Evolutionary conservation across 2,888 invertebrate species (phyloP).

Genomic region (Caenorhabditis wallacei): DNA sequence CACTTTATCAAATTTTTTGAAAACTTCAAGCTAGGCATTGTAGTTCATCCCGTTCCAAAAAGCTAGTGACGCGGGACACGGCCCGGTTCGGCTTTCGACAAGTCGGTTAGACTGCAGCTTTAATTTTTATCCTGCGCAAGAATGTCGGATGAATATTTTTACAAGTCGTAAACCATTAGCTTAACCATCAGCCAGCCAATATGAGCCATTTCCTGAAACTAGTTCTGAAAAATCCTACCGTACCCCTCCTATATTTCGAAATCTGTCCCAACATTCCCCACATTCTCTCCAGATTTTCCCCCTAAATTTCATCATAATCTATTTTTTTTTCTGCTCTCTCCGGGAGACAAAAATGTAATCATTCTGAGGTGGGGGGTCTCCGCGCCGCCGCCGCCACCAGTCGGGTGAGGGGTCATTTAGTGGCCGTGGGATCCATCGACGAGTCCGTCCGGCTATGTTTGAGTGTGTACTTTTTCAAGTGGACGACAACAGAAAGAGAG

Average conservation of each 20-base stretch:
- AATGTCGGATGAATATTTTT: too few species aligned
- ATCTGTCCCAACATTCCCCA: background rate
- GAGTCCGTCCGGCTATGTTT: constrained; percentile 21
- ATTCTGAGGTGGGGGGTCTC: background rate
- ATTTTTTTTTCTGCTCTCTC: constrained; percentile 2
- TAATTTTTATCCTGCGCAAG: too few species aligned
- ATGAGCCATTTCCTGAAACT: too few species aligned
- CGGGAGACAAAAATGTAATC: background rate
- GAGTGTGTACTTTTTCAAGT: constrained; percentile 62
- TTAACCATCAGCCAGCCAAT: too few species aligned
- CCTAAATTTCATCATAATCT: constrained; percentile 18
- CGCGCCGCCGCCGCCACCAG: constrained; percentile 1
- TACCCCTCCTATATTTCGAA: background rate
- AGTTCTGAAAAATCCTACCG: too few species aligned
- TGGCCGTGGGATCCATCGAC: constrained; percentile 20
- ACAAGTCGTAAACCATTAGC: too few species aligned
- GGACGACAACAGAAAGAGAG: constrained; percentile 33
- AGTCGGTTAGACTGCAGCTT: too few species aligned
- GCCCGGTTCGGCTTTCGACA: too few species aligned
- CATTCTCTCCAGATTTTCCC: background rate
- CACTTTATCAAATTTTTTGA: too few species aligned
- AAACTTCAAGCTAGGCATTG: too few species aligned
- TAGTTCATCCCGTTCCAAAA: too few species aligned
- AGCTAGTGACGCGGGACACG: too few species aligned
- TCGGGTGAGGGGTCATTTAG: constrained; percentile 54